Conservation (phyloP, 1,140 invertebrate species). For the Tenebrio molitor region DNA sequence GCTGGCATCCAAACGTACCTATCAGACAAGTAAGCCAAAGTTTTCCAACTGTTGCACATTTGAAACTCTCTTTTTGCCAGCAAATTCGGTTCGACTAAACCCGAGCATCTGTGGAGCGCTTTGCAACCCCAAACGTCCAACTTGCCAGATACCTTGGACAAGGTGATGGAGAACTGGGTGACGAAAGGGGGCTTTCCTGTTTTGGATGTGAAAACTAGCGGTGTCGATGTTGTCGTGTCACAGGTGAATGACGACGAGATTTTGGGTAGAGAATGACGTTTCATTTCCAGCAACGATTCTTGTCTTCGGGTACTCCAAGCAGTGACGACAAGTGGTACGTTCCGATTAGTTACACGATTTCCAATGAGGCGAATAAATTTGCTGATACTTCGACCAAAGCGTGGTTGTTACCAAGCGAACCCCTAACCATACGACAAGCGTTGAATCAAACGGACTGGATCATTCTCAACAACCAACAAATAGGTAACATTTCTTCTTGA, state of each 20-base stretch:
- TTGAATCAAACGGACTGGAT: conserved; percentile 71
- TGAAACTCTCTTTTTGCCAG: no score
- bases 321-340: conserved; percentile 69
- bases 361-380: conserved; percentile 68
- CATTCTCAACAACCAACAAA: conserved; percentile 77
- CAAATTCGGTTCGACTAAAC: conserved; percentile 43
- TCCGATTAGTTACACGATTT: conserved; percentile 73
- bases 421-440: conserved; percentile 50
- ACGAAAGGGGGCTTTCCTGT: conserved; percentile 74
- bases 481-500: conserved; percentile 72
- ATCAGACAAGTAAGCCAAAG: conserved; percentile 68
- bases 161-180: conserved; percentile 75
- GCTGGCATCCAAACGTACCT: conserved; percentile 73
- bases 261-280: no score
- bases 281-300: no score
- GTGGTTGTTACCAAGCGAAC: conserved; percentile 63
- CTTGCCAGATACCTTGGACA: conserved; percentile 61
- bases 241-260: conserved; percentile 50
- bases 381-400: conserved; percentile 67
- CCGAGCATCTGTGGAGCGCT: conserved; percentile 51
- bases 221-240: conserved; percentile 46
- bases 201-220: conserved; percentile 59
- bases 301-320: conserved; percentile 37
- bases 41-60: conserved; percentile 48
- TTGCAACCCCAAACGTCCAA: conserved; percentile 44